These are phyloP conservation scores for Ormyrus pomaceus DNA, from an alignment of 2,888 invertebrate species.

Conservation along the genomic window DNA sequence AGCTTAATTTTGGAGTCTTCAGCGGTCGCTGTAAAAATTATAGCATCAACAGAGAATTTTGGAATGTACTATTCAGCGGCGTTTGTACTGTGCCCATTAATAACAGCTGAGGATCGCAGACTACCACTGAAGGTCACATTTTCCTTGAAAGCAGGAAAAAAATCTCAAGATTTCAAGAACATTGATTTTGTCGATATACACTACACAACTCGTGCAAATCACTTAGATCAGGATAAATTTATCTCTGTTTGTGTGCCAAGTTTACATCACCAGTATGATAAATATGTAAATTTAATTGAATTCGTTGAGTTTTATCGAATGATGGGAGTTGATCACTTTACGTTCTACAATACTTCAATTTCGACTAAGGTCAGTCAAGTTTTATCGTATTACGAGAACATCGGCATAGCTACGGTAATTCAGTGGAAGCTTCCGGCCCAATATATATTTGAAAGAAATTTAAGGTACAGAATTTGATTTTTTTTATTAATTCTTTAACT, in stretches of 20 bases:
- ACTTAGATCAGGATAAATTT: constrained; percentile 42
- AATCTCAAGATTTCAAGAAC: background rate
- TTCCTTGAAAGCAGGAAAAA: constrained; percentile 29
- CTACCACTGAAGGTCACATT: constrained; percentile 59
- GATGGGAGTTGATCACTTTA: constrained; percentile 75
- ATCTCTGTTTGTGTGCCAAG: constrained; percentile 75
- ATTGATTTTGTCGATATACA: constrained; percentile 41
- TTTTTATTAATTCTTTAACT: background rate
- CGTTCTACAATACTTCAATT: constrained; percentile 75
- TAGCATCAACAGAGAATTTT: constrained; percentile 59
- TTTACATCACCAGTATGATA: constrained; percentile 74
- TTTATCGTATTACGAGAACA: constrained; percentile 71
- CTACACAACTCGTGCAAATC: constrained; percentile 1
- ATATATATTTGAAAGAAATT: constrained; percentile 64
- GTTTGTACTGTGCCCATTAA: constrained; percentile 60
- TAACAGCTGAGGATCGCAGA: constrained; percentile 35
- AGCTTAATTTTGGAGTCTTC: constrained; percentile 22
- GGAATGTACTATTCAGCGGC: constrained; percentile 60
- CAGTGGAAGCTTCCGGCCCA: constrained; percentile 72
- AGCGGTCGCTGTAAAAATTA: constrained; percentile 54
- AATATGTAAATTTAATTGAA: constrained; percentile 75
- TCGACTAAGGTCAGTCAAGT: constrained; percentile 70
- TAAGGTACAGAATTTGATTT: constrained; percentile 61
- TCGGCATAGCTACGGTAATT: constrained; percentile 71
- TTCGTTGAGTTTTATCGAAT: constrained; percentile 77